Evolutionary conservation across 2,113 vertebrate species (phyloP).

Genomic region (Siphamia tubifer): DNA sequence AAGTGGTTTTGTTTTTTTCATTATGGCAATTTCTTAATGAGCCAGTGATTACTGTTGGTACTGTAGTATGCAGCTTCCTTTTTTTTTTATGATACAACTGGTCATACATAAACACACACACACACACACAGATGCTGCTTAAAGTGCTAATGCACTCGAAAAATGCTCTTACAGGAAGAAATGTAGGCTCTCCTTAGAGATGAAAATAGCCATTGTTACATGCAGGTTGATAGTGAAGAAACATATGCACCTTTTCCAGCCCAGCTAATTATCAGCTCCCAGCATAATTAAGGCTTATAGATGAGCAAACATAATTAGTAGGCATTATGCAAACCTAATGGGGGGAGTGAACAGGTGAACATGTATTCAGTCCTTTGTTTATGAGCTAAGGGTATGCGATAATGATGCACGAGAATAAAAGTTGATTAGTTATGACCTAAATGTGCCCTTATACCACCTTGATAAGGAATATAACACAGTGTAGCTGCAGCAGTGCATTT

Average conservation of each 20-base stretch:
- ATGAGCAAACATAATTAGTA: conserved; percentile 83
- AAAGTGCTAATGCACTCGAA: conserved; percentile 28
- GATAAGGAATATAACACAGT: conserved; percentile 34
- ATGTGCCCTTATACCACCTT: conserved; percentile 67
- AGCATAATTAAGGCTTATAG: conserved; percentile 80
- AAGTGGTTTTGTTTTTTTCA: too few species aligned
- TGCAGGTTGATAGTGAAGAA: conserved; percentile 51
- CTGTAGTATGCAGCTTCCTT: too few species aligned
- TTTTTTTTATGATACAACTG: too few species aligned
- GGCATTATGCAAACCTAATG: conserved; percentile 75
- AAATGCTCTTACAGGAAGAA: conserved; percentile 14
- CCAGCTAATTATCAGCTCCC: conserved; percentile 75
- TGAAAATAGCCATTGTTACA: conserved; percentile 56
- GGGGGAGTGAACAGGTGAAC: conserved; percentile 77
- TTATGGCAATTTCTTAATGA: too few species aligned
- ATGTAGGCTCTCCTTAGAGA: conserved; percentile 38
- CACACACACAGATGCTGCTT: not conserved
- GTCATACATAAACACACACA: not conserved
- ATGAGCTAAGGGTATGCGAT: conserved; percentile 70
- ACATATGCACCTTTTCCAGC: conserved; percentile 63
- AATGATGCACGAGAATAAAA: conserved; percentile 77
- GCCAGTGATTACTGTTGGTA: too few species aligned
- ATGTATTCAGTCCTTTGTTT: conserved; percentile 74
- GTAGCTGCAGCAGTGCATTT: conserved; percentile 4
- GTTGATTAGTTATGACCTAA: conserved; percentile 81